A percentile compares a stretch with the other conserved stretches of the same genome.
Conservation (phyloP, 2,113 vertebrate genomes). For the Notothenia rossii region DNA sequence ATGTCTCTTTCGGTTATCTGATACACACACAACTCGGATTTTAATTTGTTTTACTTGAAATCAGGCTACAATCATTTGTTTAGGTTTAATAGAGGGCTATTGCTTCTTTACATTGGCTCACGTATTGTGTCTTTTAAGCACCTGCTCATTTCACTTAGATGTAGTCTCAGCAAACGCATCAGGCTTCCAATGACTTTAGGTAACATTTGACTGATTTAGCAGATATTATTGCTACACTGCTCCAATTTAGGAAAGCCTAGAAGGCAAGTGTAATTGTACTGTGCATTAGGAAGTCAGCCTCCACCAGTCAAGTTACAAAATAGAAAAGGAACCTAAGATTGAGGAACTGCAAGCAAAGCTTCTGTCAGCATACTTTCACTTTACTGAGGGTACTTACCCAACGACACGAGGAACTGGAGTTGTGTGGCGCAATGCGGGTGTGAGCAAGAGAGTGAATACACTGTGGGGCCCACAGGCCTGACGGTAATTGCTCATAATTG, state of each 20-base stretch:
- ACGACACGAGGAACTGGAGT: constrained; percentile 29
- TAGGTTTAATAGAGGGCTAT: no score
- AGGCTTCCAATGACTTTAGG: constrained; percentile 6
- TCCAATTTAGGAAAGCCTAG: constrained; percentile 32
- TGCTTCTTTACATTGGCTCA: neutral
- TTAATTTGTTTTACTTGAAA: neutral
- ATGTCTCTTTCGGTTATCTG: neutral
- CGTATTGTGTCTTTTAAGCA: constrained; percentile 10
- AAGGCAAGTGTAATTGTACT: constrained; percentile 24
- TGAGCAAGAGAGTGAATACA: constrained; percentile 71
- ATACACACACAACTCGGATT: neutral
- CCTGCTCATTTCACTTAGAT: constrained; percentile 7
- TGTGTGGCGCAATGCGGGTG: constrained; percentile 58
- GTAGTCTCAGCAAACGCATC: constrained; percentile 7
- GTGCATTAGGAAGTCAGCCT: neutral
- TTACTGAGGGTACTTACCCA: constrained; percentile 59
- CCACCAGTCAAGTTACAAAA: constrained; percentile 27
- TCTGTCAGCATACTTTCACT: constrained; percentile 60
- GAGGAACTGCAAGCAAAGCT: constrained; percentile 63
- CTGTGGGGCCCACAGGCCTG: constrained; percentile 78
- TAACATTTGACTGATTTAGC: constrained; percentile 30
- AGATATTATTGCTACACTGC: constrained; percentile 33
- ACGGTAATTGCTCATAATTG: constrained; percentile 85
- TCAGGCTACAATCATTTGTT: no score
- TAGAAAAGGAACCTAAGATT: constrained; percentile 38